Evolutionary conservation across 2,888 invertebrate genomes (phyloP), one percentile per base, ranked within the genome.

Genomic region (Creontiades dilutus): DNA sequence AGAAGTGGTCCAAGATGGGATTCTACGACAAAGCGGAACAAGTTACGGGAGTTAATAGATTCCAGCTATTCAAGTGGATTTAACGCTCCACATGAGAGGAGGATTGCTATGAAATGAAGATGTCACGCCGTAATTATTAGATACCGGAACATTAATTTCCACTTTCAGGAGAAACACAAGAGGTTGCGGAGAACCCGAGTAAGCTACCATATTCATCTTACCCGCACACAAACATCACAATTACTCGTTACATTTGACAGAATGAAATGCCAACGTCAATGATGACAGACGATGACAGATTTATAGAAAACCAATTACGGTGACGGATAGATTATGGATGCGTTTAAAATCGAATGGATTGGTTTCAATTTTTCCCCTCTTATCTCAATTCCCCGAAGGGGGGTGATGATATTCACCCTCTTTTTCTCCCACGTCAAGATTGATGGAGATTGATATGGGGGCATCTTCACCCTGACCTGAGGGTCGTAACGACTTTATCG

Each of bases 381-480:
- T 68, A 68, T 68, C 68, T 68, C n/a, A 68, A 68, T 68, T 4
- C 68, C 9, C 23, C 23, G 68, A 23, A 52, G 16, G 11, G 52
- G 37, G 23, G 68, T 68, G 68, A 68, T 68, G 68, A 68, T 68
- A 68, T 68, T 68, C 68, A 68, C 68, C 68, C 68, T 23, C 37
- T 37, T 37, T 11, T 68, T 23, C 23, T 13, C 68, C 68, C 23
- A 52, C 68, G 68, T 68, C 23, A 68, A 68, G 68, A 68, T 68
- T 68, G 68, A 68, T 68, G 68, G 68, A 23, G 68, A 68, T 68
- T 23, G 68, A 68, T 68, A 68, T 27, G 68, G 23, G 23, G 68
- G 23, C 68, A 68, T 68, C 68, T 68, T 68, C 68, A 2, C 68
- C 13, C 68, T 68, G 68, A 68, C 68, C 68, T 68, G 68, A 13